Evolutionary conservation across 2,888 invertebrate genomes (phyloP), one percentile per base, ranked within the genome.

Genomic region (Automeris io): DNA sequence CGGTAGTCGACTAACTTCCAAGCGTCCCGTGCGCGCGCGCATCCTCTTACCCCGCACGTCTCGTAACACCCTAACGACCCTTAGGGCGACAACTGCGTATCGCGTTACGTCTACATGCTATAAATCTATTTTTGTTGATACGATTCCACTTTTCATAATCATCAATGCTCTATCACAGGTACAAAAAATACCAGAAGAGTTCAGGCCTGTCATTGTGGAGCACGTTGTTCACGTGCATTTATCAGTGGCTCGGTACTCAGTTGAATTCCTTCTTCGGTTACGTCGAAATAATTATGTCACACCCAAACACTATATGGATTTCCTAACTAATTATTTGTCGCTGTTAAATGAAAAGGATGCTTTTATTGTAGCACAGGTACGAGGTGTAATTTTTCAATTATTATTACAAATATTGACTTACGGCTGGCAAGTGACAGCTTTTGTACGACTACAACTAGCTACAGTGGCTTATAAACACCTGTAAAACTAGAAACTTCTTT

Each of bases 221-320:
- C 96, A 97, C 63, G 93, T 95, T 1, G 96, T 97, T 0, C 91
- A 95, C 66, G 95, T 95, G 0, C 97, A 97, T 68, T 88, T 90
- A 57, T 90, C 91, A 0, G 91, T 96, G 5, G 90, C 89, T 24
- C 71, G 86, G 0, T 96, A 94, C 70, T 93, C 94, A 0, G 63
- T 64, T 0, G 92, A 93, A 48, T 97, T 95, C 65, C 75, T 90
- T 16, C 72, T 90, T 41, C 92, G 93, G 43, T 74, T 96, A 35
- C 88, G 96, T 9, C 86, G 96, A 7, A 92, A 90, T 67, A 96
- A 96, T 77, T 96, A 92, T 69, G 95, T 97, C 1, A 97, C 97
- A 0, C 97, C 97, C 0, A 96, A 95, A 55, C 96, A 97, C 63
- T 97, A 95, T 70, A 87, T 97, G 63, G 96, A 97, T 73, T 96